phyloP scores from a whole-genome alignment of 2,888 invertebrate genomes.

The Lithophane semibrunnea region DNA sequence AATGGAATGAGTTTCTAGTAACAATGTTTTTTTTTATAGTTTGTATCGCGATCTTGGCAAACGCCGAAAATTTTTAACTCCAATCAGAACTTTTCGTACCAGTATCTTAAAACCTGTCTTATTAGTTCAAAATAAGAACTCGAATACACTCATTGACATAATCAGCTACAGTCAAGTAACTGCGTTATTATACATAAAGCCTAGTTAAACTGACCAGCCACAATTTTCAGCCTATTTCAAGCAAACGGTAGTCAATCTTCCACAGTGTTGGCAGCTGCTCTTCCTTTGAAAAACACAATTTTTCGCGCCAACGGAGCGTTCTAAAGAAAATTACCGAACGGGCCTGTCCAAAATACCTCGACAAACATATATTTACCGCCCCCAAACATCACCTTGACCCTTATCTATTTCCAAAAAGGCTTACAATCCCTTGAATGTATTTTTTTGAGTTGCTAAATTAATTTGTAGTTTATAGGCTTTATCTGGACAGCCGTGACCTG shows the following conservation, averaged over 20 bases:
- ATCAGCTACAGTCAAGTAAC: conserved; percentile 3
- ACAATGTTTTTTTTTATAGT: too few species aligned
- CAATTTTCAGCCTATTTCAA: conserved; percentile 67
- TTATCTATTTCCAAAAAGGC: not conserved
- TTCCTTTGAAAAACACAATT: conserved; percentile 87
- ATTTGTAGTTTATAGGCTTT: conserved; percentile 77
- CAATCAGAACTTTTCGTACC: not conserved
- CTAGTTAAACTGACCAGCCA: conserved; percentile 32
- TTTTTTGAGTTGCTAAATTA: conserved; percentile 48
- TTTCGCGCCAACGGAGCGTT: conserved; percentile 87
- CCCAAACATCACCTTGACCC: conserved; percentile 39
- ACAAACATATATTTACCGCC: conserved; percentile 70
- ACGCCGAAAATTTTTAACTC: not conserved
- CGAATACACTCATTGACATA: not conserved
- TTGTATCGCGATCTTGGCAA: not conserved
- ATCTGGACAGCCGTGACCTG: conserved; percentile 80
- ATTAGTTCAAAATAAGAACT: not conserved
- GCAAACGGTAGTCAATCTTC: conserved; percentile 72
- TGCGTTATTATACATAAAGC: conserved; percentile 18
- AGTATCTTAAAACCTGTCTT: conserved; percentile 2
- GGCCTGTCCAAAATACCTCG: conserved; percentile 79
- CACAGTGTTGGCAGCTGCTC: conserved; percentile 72
- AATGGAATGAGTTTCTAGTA: not conserved
- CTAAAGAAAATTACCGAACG: conserved; percentile 86
- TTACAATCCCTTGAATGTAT: conserved; percentile 57